Base-by-base conservation (phyloP, 1,140 invertebrate genomes). In the Pseudobourletiella spinata region DNA sequence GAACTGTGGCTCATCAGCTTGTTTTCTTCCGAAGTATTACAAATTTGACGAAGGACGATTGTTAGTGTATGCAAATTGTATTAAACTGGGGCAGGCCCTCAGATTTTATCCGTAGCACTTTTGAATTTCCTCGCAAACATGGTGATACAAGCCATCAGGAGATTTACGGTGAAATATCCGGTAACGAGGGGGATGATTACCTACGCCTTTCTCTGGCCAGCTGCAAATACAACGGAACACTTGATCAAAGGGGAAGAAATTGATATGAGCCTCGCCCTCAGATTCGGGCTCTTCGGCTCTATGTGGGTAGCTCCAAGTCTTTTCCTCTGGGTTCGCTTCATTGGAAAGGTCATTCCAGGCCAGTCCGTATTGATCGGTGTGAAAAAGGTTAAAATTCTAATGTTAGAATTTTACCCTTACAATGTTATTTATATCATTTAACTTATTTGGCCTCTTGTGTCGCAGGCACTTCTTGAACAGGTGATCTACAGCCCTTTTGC, bases 401-500 rank as follows among this genome's bases (percentile, higher is more conserved):
- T 59, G 16, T 6, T 28, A n/a, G n/a, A 48, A 48, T 26, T 29
- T 16, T 59, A 18, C 22, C 11, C n/a, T 14, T 35, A 26, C 3
- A 42, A 51, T 18, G n/a, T 64, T 25, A 35, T 46, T 42, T 61
- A 56, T 25, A 44, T 11, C 6, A 8, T 15, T 20, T 11, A n/a
- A 48, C 6, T 48, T 8, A 18, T 48, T 16, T 30, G 22, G 35
- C 8, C 32, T 8, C 8, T 39, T 39, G 32, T 22, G 6, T 61
- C 55, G 20, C 70, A 89, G 87, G 87, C 86, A 63, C 70, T 85
- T 28, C 79, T 89, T 39, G 89, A 91, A 77, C 88, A 90, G 78
- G 75, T 91, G 11, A 83, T 84, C 1, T 91, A 91, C 72, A 84
- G 84, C 20, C 89, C 89, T 61, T 80, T 84, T 67, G 87, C 87